A percentile compares a stretch with the other conserved stretches of the same genome.
Conservation (phyloP, 1,140 invertebrate species). For the Philopotamus ludificatus region DNA sequence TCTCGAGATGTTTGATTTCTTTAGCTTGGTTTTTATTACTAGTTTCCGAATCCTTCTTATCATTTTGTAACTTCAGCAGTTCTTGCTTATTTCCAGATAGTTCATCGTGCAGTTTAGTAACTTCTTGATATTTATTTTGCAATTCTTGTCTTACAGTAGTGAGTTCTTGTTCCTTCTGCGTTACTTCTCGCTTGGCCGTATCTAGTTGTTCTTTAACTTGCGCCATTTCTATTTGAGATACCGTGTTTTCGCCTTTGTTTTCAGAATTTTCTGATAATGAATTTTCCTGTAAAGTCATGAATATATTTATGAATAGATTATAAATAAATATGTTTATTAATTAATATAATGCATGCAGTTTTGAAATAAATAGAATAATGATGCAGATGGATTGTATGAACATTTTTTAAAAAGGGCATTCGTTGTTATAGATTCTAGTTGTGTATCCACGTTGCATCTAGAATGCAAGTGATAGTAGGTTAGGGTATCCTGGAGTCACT, state of each 20-base stretch:
- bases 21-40: conserved; percentile 56
- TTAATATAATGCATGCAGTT: not conserved
- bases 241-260: conserved; percentile 54
- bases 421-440: too few species aligned
- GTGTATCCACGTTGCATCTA: not conserved
- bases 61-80: conserved; percentile 64
- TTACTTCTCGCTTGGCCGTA: conserved; percentile 48
- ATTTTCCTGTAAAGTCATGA: conserved; percentile 50
- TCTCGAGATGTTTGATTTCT: conserved; percentile 60
- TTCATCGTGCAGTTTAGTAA: conserved; percentile 55
- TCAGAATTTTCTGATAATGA: conserved; percentile 55
- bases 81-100: conserved; percentile 58
- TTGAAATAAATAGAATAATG: not conserved
- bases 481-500: too few species aligned
- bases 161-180: conserved; percentile 46
- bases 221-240: conserved; percentile 56
- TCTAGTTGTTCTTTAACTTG: conserved; percentile 56
- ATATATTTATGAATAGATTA: not conserved
- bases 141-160: conserved; percentile 46
- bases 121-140: conserved; percentile 50
- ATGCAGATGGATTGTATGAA: too few species aligned
- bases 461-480: conserved; percentile 18
- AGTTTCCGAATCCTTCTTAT: conserved; percentile 58
- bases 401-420: too few species aligned
- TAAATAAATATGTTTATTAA: not conserved